Evolutionary conservation across 2,888 invertebrate genomes (phyloP).

Genomic region (Agrochola litura): DNA sequence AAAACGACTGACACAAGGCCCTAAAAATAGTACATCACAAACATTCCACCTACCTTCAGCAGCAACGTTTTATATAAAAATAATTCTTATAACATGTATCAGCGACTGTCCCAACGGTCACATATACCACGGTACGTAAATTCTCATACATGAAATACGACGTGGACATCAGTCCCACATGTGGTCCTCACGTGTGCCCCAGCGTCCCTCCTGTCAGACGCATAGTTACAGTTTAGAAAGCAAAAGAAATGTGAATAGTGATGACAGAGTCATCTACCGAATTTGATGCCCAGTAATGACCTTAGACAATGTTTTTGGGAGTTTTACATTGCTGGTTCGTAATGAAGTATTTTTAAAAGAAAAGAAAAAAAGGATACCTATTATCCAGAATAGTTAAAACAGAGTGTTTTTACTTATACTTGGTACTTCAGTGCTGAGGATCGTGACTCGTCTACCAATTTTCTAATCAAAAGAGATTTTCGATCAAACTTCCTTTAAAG

Average conservation of each 20-base stretch:
- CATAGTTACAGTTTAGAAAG: slow-evolving; percentile 65
- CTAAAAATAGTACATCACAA: not conserved
- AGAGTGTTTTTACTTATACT: not conserved
- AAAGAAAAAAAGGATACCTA: not conserved
- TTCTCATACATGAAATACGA: slow-evolving; percentile 73
- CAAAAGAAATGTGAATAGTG: slow-evolving; percentile 64
- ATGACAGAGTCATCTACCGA: slow-evolving; percentile 58
- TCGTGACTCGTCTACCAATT: not conserved
- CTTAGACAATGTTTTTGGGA: not conserved
- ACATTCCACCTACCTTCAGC: not conserved
- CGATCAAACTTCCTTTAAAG: not conserved
- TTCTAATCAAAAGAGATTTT: not conserved
- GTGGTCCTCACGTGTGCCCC: slow-evolving; percentile 66
- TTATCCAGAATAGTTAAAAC: not conserved
- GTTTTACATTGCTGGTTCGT: not conserved
- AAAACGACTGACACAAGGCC: not conserved
- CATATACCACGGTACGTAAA: slow-evolving; percentile 70
- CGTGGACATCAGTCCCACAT: slow-evolving; percentile 71
- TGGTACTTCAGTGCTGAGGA: not conserved
- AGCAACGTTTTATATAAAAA: not conserved
- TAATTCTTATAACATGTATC: slow-evolving; percentile 28
- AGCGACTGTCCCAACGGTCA: slow-evolving; percentile 66
- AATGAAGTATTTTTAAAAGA: not conserved
- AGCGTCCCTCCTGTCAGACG: slow-evolving; percentile 57
- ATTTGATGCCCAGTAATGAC: slow-evolving; percentile 33